phyloP scores from a whole-genome alignment of 2,113 vertebrate species.

The Theropithecus gelada region DNA sequence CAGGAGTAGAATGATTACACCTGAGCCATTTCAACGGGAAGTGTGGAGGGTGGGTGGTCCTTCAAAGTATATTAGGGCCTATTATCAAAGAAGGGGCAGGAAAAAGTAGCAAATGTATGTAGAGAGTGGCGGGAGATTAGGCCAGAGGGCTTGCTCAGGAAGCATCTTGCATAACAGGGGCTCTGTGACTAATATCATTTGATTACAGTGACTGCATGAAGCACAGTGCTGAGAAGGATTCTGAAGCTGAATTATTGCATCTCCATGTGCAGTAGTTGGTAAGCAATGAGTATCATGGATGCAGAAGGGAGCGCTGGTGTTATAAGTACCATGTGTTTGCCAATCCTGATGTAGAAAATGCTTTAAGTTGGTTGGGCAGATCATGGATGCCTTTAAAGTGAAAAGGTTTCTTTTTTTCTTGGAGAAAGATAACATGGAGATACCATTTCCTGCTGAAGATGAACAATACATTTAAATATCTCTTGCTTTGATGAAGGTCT shows the following conservation, averaged over 20 bases:
- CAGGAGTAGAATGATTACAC: background rate
- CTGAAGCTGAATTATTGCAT: background rate
- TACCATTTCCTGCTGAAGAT: background rate
- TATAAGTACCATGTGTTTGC: background rate
- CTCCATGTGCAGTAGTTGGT: background rate
- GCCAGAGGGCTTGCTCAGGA: background rate
- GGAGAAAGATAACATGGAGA: background rate
- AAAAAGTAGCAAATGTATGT: background rate
- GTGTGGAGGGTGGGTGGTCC: background rate
- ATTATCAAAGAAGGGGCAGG: background rate
- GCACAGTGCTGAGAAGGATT: background rate
- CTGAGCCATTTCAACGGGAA: background rate
- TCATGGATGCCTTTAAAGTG: background rate
- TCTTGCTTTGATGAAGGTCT: constrained; percentile 42
- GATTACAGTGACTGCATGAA: background rate
- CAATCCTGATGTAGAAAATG: background rate
- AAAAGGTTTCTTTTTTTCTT: background rate
- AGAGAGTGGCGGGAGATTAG: background rate
- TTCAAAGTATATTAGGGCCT: background rate
- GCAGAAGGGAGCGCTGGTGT: background rate
- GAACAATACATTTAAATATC: background rate
- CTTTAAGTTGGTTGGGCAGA: background rate
- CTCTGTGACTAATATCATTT: background rate
- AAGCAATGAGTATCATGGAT: background rate
- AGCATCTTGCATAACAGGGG: no score